These are phyloP conservation scores for Phasianus colchicus DNA, from an alignment of 2,113 vertebrate species.

Conservation along the genomic window DNA sequence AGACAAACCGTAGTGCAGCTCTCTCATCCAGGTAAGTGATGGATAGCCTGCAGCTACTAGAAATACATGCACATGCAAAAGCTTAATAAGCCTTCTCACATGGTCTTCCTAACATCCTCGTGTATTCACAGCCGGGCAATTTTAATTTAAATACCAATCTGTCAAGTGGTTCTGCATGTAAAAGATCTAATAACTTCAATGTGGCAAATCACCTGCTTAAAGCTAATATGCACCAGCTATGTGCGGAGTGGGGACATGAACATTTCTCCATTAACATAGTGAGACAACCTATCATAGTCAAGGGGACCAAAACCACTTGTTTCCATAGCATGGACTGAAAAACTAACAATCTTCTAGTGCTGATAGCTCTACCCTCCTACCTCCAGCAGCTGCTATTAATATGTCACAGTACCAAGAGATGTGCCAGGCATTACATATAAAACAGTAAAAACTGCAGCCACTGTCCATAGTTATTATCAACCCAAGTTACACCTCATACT, in stretches of 20 bases:
- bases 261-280: neutral
- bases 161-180: neutral
- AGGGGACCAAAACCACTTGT: neutral
- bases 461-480: neutral
- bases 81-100: neutral
- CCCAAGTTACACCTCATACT: neutral
- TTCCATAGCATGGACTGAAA: neutral
- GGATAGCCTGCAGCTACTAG: neutral
- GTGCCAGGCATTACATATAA: neutral
- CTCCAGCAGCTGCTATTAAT: neutral
- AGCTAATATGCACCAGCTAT: rapidly evolving
- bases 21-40: neutral
- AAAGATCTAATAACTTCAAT: neutral
- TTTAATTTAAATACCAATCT: neutral
- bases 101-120: neutral
- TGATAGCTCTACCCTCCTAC: neutral
- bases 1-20: rapidly evolving
- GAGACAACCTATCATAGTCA: neutral
- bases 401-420: neutral
- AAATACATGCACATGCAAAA: neutral
- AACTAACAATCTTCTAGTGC: neutral
- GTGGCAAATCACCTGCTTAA: neutral
- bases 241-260: rapidly evolving
- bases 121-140: neutral
- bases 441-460: neutral